Base-by-base conservation (phyloP, 2,797 vertebrate species). In the Ceryle rudis region DNA sequence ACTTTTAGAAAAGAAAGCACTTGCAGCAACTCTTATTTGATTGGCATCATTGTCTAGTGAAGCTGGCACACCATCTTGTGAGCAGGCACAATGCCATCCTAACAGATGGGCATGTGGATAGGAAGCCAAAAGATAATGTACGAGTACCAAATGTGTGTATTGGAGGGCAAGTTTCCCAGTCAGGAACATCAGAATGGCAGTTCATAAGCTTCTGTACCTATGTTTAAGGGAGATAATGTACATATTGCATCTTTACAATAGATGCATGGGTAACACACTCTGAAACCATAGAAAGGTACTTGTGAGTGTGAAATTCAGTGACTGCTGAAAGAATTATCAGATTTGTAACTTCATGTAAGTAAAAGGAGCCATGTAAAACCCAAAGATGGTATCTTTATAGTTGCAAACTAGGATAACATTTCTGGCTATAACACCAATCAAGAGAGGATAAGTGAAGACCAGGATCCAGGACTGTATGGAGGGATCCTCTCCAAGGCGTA, bases 101-200 rank as follows among this genome's bases (percentile, higher is more conserved):
- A 65, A 95, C 97, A 98, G 98, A 98, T 97, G 98, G 97, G 91
- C 89, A 84, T 86, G 18, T 65, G 92, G 95, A 94, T 91, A 95
- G 93, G 94, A 91, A 94, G 97, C 97, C 98, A 98, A 96, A 91
- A 97, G 95, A 97, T 97, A 98, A 98, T 95, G 95, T 91, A 92
- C 87, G 86, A 97, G 95, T 95, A 97, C 96, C 97, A 96, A 96
- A 98, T 95, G 93, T 94, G 94, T 97, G 97, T 94, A 86, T 93
- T 77, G 37, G 70, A 97, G 96, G 96, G 96, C 90, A 90, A 88
- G 89, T 93, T 97, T 97, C 95, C 95, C 96, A 97, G 96, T 55
- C 96, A 95, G 91, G 80, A 96, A 64, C 81, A 86, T 54, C 72
- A 67, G 92, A 95, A 80, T 11, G 15, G 91, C 91, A 96, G 82